Conservation (phyloP, 53 echinoderm and acorn worm genomes). For the Mesocentrotus franciscanus region DNA sequence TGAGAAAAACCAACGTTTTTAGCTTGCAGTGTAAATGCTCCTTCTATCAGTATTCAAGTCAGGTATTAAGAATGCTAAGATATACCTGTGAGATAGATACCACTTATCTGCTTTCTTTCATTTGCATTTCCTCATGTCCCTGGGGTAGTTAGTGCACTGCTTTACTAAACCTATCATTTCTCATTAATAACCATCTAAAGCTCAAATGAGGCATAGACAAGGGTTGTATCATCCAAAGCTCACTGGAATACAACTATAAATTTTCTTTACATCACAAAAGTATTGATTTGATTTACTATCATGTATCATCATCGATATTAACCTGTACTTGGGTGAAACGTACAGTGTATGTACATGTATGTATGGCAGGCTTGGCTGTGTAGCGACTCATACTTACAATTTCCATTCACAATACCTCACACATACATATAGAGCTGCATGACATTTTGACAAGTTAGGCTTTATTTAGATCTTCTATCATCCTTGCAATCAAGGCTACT, state of each 20-base stretch:
- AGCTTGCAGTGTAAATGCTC: no score
- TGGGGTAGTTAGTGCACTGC: not conserved
- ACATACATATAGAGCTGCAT: no score
- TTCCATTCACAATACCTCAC: no score
- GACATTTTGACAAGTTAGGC: no score
- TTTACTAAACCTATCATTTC: not conserved
- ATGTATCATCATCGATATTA: no score
- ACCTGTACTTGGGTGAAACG: no score
- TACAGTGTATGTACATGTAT: no score
- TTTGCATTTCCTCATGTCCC: not conserved
- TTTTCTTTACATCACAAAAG: not conserved
- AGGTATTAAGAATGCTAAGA: not conserved
- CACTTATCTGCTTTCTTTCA: not conserved
- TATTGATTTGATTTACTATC: not conserved
- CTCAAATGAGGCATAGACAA: not conserved
- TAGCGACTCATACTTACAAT: no score
- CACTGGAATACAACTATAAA: not conserved
- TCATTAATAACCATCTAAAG: not conserved
- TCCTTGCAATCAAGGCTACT: no score
- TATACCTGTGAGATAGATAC: not conserved
- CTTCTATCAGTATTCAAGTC: not conserved
- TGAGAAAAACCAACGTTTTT: no score
- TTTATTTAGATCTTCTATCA: no score
- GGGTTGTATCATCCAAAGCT: not conserved
- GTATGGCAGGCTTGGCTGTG: no score